Evolutionary conservation across 2,888 invertebrate genomes (phyloP).

Genomic region (Terebella lapidaria): DNA sequence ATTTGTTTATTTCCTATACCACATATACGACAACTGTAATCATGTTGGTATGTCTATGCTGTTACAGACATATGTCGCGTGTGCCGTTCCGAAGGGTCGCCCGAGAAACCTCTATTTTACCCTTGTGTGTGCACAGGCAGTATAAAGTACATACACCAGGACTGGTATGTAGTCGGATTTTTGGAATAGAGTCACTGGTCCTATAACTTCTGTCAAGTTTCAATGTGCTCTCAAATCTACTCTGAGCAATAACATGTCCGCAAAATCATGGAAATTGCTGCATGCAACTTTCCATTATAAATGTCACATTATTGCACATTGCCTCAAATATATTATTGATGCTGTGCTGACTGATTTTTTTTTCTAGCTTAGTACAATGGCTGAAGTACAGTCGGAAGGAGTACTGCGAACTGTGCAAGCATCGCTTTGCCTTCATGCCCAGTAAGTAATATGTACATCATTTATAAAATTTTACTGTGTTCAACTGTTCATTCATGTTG

Average conservation of each 20-base stretch:
- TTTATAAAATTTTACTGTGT: background rate
- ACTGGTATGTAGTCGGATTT: conserved; percentile 58
- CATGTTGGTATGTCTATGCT: too few species aligned
- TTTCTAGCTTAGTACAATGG: conserved; percentile 84
- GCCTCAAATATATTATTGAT: too few species aligned
- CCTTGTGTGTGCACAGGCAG: conserved; percentile 99
- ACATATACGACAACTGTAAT: too few species aligned
- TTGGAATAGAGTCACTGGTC: too few species aligned
- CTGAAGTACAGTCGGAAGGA: conserved; percentile 97
- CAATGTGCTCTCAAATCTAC: too few species aligned
- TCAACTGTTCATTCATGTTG: background rate
- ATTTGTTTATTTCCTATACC: too few species aligned
- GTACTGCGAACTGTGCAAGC: conserved; percentile 95
- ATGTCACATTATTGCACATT: too few species aligned
- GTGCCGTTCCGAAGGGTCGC: conserved; percentile 87
- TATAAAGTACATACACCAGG: conserved; percentile 98
- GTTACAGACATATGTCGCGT: conserved; percentile 77
- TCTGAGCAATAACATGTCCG: too few species aligned
- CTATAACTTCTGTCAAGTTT: too few species aligned
- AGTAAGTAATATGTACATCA: conserved; percentile 56
- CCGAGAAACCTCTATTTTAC: conserved; percentile 90
- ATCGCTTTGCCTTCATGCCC: conserved; percentile 95
- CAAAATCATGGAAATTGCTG: too few species aligned
- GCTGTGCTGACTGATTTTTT: too few species aligned
- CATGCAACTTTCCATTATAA: too few species aligned